Base-by-base conservation (phyloP, 2,113 vertebrate species). In the Corythornis cristatus region DNA sequence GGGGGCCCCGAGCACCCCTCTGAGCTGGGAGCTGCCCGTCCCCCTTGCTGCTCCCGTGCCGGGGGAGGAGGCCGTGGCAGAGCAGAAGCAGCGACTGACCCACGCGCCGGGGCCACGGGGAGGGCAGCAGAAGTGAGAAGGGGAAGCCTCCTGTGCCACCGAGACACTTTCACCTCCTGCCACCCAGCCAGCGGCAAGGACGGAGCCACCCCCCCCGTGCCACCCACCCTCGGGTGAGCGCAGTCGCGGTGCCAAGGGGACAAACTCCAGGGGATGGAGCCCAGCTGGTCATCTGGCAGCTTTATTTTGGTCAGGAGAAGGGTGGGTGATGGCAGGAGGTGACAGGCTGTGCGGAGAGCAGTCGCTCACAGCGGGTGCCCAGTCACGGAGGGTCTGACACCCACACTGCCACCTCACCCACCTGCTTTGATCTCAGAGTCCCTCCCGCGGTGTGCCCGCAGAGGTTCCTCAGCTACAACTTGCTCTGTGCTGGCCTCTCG, bases 381-480 rank as follows among this genome's bases (percentile, higher is more conserved):
- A 4, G 2, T 25, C 0, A 0, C 45, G 12, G 18, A 72, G n/a
- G 25, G 13, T 12, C 10, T 57, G 33, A 31, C 51, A 80, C 42
- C 2, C 0, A 51, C 23, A 5, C 23, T 75, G 53, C 33, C 3
- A 1, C 35, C 37, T 29, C 8, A 17, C 43, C 31, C 1, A 0
- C 15, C 43, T 16, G 8, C 8, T 48, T 64, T 29, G 11, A 33
- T 61, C 7, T 28, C 1, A 3, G 37, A 21, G 11, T 68, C 21
- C 19, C 14, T 56, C 45, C 13, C 31, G 64, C 0, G 0, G 19
- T 2, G 1, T 17, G 21, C 40, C 12, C 15, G 3, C 0, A 0
- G 26, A 4, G 20, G 19, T 26, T 85, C 9, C 35, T 76, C 35
- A 33, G 84, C 97, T 98, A 99, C 13, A 99, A 97, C 85, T 98